Percentiles rank a stretch among this genome's conserved stretches.
These are phyloP conservation scores for Emydura subglobosa DNA, from an alignment of 2,113 vertebrate species.

Conservation along the genomic window DNA sequence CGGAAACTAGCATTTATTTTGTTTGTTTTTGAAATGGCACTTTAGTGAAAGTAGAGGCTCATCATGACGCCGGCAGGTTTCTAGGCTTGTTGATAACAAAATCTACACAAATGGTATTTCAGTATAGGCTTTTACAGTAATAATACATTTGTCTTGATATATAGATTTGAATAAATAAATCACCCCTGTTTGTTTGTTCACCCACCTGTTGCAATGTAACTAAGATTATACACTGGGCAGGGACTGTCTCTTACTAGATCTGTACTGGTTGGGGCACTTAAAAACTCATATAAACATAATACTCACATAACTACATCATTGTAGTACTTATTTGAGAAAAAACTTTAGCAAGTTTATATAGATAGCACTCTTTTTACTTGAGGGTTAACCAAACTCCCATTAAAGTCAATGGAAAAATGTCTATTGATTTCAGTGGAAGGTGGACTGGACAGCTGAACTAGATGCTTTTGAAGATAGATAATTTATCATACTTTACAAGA, in stretches of 20 bases:
- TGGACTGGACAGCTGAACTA: neutral
- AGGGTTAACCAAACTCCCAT: neutral
- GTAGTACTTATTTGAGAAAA: neutral
- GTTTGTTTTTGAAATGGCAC: neutral
- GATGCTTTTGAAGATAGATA: neutral
- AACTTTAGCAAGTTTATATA: neutral
- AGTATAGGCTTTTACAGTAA: neutral
- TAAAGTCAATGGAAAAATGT: neutral
- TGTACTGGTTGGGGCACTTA: rapidly evolving
- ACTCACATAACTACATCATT: neutral
- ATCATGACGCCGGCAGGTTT: neutral
- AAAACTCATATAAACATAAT: neutral
- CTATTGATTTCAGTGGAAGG: neutral
- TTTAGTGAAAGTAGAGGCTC: neutral
- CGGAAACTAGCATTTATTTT: neutral
- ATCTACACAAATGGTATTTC: neutral
- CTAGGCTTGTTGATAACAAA: neutral
- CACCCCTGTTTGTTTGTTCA: neutral
- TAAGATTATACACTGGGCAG: neutral
- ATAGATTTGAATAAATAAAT: neutral
- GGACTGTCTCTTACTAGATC: neutral
- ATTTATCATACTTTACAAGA: neutral
- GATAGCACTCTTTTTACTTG: neutral
- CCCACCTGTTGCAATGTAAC: neutral
- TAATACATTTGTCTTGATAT: neutral